A percentile compares a stretch with the other conserved stretches of the same genome.
Evolutionary conservation across 2,888 invertebrate species (phyloP).

Genomic region (Standfussiana lucernea): DNA sequence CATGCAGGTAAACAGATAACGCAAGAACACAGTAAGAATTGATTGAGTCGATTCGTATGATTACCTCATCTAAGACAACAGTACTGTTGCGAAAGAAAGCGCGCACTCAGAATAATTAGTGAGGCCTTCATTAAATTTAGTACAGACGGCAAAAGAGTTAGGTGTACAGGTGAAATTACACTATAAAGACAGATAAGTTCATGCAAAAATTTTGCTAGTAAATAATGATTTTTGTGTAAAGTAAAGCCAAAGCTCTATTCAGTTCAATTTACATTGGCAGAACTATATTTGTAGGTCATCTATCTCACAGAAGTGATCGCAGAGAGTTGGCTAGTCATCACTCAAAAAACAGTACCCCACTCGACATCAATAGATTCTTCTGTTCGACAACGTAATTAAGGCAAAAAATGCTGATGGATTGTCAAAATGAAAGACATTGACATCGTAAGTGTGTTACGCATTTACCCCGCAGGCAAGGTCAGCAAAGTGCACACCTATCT

Average conservation of each 20-base stretch:
- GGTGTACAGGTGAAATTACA: background rate
- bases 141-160: background rate
- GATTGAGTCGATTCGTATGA: conserved; percentile 30
- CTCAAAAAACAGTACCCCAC: background rate
- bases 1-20: conserved; percentile 8
- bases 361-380: too few relatives aligned
- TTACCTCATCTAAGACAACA: conserved; percentile 45
- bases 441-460: background rate
- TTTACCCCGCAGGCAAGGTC: background rate
- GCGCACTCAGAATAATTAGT: conserved; percentile 46
- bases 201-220: too few relatives aligned
- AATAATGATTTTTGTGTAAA: too few relatives aligned
- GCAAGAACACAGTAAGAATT: conserved; percentile 11
- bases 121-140: conserved; percentile 21
- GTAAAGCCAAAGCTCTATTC: background rate
- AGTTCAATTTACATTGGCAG: background rate
- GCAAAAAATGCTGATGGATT: too few relatives aligned
- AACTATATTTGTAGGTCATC: background rate
- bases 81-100: conserved; percentile 42
- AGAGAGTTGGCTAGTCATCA: background rate
- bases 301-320: background rate
- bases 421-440: background rate
- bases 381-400: too few relatives aligned
- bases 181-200: background rate
- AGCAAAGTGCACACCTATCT: background rate